Evolutionary conservation across 2,888 invertebrate genomes (phyloP).

Genomic region (Leptarthrus brevirostris): DNA sequence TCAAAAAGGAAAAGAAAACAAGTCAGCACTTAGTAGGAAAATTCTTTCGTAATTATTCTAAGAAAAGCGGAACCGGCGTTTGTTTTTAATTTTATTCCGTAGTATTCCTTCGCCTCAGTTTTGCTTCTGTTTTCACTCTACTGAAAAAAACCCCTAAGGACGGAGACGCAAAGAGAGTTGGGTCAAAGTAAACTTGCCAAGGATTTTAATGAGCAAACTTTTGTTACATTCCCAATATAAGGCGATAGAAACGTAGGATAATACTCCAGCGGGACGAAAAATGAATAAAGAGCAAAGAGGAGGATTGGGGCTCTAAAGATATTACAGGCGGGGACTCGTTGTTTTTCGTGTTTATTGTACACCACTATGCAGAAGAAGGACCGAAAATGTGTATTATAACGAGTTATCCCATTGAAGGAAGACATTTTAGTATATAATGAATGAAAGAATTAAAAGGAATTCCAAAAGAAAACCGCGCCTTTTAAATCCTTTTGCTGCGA

Average conservation of each 20-base stretch:
- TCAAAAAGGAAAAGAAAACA: slow-evolving; percentile 35
- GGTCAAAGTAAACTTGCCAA: slow-evolving; percentile 44
- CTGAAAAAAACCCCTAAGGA: background rate
- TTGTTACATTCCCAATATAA: slow-evolving; percentile 46
- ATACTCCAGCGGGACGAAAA: slow-evolving; percentile 21
- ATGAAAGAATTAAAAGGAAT: slow-evolving; percentile 5
- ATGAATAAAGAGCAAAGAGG: background rate
- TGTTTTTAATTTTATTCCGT: slow-evolving; percentile 42
- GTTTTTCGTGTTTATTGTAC: slow-evolving; percentile 23
- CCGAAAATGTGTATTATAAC: slow-evolving; percentile 2
- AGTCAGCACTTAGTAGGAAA: slow-evolving; percentile 38
- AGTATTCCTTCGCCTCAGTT: slow-evolving; percentile 3
- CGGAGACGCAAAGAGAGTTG: slow-evolving; percentile 5
- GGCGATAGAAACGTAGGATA: slow-evolving; percentile 28
- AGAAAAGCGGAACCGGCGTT: slow-evolving; percentile 38
- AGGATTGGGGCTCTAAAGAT: background rate
- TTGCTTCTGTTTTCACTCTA: slow-evolving; percentile 19
- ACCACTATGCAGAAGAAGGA: background rate
- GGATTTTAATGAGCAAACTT: slow-evolving; percentile 47
- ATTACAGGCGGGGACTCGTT: background rate
- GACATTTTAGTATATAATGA: slow-evolving; percentile 24
- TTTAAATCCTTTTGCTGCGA: background rate
- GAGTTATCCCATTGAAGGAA: slow-evolving; percentile 12
- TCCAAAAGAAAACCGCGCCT: background rate
- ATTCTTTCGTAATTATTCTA: slow-evolving; percentile 41